A percentile compares a stretch with the other conserved stretches of the same genome.
Evolutionary conservation across 1,140 invertebrate species (phyloP).

Genomic region (Melitaea cinxia): DNA sequence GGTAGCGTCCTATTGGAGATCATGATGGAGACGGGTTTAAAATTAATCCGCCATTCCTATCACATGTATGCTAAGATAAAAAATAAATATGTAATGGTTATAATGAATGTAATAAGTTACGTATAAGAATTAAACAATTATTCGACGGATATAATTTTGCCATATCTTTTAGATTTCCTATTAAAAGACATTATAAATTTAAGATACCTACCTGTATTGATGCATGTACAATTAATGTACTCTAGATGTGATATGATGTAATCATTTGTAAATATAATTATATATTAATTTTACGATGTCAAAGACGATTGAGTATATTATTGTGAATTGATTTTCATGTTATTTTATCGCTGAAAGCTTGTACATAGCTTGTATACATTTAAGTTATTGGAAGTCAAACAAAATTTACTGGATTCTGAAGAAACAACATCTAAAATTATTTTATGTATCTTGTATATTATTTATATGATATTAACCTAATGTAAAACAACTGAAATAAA

Average conservation of each 20-base stretch:
- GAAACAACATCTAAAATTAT: neutral
- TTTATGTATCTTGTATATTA: too few relatives aligned
- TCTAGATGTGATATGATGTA: neutral
- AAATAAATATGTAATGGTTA: neutral
- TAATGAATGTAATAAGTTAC: neutral
- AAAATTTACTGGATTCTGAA: neutral
- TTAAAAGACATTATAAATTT: neutral
- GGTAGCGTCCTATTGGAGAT: too few relatives aligned
- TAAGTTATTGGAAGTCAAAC: neutral
- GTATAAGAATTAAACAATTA: neutral
- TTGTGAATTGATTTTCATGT: neutral
- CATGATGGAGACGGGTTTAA: too few relatives aligned
- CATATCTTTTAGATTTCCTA: neutral
- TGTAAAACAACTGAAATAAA: too few relatives aligned
- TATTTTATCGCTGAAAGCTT: neutral
- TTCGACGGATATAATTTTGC: neutral
- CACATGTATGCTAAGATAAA: neutral
- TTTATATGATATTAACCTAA: too few relatives aligned
- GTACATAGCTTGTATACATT: neutral
- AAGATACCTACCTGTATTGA: neutral
- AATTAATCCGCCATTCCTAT: too few relatives aligned
- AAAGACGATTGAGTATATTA: neutral
- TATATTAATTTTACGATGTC: neutral
- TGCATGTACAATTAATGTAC: neutral
- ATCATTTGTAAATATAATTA: conserved; percentile 3